A percentile compares a stretch with the other conserved stretches of the same genome.
These are phyloP conservation scores for Epicampocera succincta DNA, from an alignment of 2,888 invertebrate genomes.

Conservation along the genomic window DNA sequence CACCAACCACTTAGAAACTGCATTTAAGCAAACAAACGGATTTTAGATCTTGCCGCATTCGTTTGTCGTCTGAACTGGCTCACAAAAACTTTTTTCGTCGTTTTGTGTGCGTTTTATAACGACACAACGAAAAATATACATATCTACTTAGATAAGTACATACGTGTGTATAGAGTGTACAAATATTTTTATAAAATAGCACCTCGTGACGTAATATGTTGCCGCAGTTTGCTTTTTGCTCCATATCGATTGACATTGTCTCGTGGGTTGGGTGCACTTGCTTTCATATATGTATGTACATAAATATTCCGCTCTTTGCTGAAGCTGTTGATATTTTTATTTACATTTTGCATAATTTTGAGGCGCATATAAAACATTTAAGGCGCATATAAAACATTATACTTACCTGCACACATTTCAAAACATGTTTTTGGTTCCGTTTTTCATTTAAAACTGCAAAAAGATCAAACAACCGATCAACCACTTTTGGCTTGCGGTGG, in stretches of 20 bases:
- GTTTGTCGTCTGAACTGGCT: too few species aligned
- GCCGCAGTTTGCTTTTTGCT: not conserved
- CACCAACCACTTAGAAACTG: too few species aligned
- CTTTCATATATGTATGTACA: conserved; percentile 29
- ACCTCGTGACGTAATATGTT: not conserved
- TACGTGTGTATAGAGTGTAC: too few species aligned
- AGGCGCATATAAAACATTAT: not conserved
- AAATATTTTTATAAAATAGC: not conserved
- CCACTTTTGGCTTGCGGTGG: conserved; percentile 35
- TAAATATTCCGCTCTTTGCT: conserved; percentile 33
- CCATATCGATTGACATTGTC: conserved; percentile 37
- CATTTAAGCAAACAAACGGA: too few species aligned
- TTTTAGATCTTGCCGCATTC: too few species aligned
- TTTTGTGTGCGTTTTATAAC: too few species aligned
- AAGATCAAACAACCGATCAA: conserved; percentile 46
- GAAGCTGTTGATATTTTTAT: conserved; percentile 23
- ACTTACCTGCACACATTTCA: conserved; percentile 45
- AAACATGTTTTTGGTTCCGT: conserved; percentile 20
- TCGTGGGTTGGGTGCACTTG: conserved; percentile 59
- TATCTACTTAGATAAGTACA: too few species aligned
- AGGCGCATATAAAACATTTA: too few species aligned
- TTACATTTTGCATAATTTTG: conserved; percentile 15
- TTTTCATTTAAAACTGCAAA: conserved; percentile 19
- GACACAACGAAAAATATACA: too few species aligned
- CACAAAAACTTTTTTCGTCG: too few species aligned